phyloP scores from a whole-genome alignment of 2,113 vertebrate species.

The Neofelis nebulosa region DNA sequence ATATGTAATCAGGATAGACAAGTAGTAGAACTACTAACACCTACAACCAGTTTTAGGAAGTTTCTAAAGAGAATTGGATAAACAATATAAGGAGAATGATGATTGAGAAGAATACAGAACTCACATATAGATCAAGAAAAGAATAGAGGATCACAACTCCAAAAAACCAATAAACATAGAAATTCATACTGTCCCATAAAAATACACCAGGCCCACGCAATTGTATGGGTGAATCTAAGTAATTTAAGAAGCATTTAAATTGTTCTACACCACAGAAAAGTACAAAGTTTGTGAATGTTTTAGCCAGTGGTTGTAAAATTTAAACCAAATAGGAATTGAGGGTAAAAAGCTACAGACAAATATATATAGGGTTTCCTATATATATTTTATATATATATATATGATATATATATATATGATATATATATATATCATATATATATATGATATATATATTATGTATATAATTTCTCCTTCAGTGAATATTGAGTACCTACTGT shows the following conservation, averaged over 20 bases:
- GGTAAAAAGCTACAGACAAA: not conserved
- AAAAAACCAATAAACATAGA: not conserved
- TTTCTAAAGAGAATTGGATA: conserved; percentile 19
- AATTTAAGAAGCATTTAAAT: conserved; percentile 41
- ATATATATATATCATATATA: not conserved
- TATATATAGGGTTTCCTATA: not conserved
- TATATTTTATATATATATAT: not conserved
- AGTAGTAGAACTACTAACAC: not conserved
- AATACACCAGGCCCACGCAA: not conserved
- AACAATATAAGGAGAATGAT: not conserved
- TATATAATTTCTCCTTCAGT: not conserved
- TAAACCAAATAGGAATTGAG: not conserved
- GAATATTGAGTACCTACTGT: not conserved
- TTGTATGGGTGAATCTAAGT: not conserved
- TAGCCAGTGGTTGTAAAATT: conserved; percentile 25
- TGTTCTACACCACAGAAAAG: not conserved
- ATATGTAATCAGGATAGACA: not conserved
- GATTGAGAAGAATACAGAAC: conserved; percentile 2
- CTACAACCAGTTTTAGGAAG: not conserved
- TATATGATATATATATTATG: too few relatives aligned
- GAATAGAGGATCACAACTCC: not conserved
- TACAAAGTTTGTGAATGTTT: not conserved
- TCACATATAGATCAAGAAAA: conserved; percentile 13
- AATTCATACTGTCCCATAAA: not conserved
- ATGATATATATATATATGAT: not conserved